phyloP scores from a whole-genome alignment of 2,797 vertebrate genomes.

The Sebastes taczanowskii region DNA sequence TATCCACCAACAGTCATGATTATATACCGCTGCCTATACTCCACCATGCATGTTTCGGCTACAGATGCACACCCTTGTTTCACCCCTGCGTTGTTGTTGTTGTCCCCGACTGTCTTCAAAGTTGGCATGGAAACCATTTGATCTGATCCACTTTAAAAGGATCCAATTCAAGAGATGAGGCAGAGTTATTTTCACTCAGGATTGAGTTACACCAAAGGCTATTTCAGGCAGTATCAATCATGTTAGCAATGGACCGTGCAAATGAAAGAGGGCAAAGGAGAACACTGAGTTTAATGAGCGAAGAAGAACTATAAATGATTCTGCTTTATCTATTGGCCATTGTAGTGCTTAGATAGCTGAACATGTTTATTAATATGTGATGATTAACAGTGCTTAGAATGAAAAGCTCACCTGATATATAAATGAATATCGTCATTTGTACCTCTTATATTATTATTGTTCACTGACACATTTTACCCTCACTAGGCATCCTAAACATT shows the following conservation, averaged over 20 bases:
- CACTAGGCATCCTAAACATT: not conserved
- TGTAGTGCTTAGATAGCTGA: not conserved
- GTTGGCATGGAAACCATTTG: not conserved
- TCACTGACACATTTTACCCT: not conserved
- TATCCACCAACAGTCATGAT: not conserved
- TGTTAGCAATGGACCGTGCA: not conserved
- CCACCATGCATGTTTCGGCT: not conserved
- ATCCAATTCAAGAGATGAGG: constrained; percentile 49
- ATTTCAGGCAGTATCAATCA: constrained; percentile 41
- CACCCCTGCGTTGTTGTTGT: not conserved
- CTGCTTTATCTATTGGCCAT: not conserved
- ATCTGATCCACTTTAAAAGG: constrained; percentile 42
- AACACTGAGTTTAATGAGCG: not conserved
- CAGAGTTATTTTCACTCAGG: constrained; percentile 38
- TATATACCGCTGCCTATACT: not conserved
- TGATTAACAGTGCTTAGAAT: not conserved
- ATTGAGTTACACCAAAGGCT: constrained; percentile 40
- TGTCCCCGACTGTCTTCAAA: not conserved
- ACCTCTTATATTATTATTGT: not conserved
- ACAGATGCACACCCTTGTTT: not conserved
- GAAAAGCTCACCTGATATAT: not conserved
- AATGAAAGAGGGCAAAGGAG: constrained; percentile 7
- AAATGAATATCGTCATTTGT: not conserved
- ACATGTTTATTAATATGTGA: not conserved
- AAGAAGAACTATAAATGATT: not conserved